Conservation (phyloP, 2,888 invertebrate species). For the Plagiodera versicolora region DNA sequence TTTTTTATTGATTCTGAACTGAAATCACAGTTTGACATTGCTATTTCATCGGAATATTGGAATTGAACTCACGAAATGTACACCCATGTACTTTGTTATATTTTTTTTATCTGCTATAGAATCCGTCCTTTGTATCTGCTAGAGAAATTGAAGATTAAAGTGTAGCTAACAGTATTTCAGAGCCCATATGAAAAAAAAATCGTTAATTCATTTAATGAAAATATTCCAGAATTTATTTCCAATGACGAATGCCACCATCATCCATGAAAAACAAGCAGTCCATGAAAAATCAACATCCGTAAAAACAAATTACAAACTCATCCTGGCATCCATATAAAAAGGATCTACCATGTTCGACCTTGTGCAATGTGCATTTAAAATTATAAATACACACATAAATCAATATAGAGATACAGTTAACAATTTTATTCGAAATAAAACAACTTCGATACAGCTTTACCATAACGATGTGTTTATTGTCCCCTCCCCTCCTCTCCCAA, state of each 20-base stretch:
- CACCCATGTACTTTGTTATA: no score
- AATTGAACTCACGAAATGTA: no score
- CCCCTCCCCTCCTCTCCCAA: conserved; percentile 39
- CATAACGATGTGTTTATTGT: conserved; percentile 57
- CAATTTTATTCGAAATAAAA: conserved; percentile 54
- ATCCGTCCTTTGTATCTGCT: no score
- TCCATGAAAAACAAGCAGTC: conserved; percentile 15
- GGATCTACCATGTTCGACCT: conserved; percentile 35
- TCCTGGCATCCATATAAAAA: conserved; percentile 27
- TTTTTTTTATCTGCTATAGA: no score
- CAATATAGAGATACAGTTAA: conserved; percentile 54
- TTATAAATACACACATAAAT: conserved; percentile 47
- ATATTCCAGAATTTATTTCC: neutral
- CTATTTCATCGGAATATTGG: no score
- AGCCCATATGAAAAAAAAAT: no score
- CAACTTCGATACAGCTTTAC: conserved; percentile 53
- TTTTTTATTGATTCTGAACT: no score
- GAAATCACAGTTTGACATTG: no score
- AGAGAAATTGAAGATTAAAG: no score
- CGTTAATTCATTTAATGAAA: no score
- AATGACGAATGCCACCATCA: neutral
- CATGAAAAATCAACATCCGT: conserved; percentile 27
- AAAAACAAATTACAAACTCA: conserved; percentile 29
- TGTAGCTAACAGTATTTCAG: no score
- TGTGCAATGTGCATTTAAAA: conserved; percentile 37